Base-by-base conservation (phyloP, 2,888 invertebrate species). In the Melinopterus prodromus region DNA sequence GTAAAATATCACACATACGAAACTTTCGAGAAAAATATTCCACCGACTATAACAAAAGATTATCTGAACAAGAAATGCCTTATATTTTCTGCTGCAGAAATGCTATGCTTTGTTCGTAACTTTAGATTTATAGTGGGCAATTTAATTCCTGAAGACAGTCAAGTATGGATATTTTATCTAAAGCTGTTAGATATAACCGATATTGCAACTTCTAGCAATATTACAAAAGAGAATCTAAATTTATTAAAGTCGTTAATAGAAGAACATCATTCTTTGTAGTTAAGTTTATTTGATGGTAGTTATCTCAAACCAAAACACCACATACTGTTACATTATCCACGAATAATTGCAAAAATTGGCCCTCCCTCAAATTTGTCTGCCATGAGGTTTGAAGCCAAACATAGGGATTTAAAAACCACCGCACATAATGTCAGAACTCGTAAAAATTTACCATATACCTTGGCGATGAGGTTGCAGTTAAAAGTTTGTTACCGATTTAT, bases 71-170 rank as follows among this genome's bases (percentile, higher is more conserved):
- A 83, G 69, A 80, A 79, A 37, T 75, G 16, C n/a, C 82, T 86
- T 35, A 83, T 84, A 16, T 80, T 84, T 16, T 85, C 86, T n/a
- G 84, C 85, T 69, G 80, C 85, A 16, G 86, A 86, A 84, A 86
- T 86, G 86, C 81, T 83, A 75, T 82, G 79, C 77, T 82, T 85
- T 72, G 81, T 84, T 12, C 81, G 83, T 72, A 84, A 85, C 81
- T 85, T 86, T 69, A 76, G 80, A 69, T 83, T 81, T 71, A 81
- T 85, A 12, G 76, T 85, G 69, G 85, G 85, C 16, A n/a, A 85
- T 80, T 78, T 85, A 77, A 79, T 85, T 69, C 79, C 79, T 16
- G 75, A 77, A 14, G 74, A 79, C 71, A 80, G 82, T 76, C 71
- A 78, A 12, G 69, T 80, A n/a, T 82, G 84, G 83, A 14, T 80